phyloP scores from a whole-genome alignment of 2,888 invertebrate genomes.

The Hipparchia semele region DNA sequence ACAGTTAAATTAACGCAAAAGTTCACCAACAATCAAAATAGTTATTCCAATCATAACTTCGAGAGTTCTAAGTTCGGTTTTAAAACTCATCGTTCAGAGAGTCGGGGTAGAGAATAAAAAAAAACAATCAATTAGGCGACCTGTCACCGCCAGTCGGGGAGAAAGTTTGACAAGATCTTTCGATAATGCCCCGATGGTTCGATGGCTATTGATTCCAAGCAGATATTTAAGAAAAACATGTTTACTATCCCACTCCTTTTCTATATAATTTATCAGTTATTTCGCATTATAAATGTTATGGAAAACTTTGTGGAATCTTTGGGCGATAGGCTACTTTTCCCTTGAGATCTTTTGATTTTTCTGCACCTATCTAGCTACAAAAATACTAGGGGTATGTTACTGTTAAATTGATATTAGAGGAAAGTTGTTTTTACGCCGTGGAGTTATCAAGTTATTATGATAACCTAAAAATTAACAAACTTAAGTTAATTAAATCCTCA shows the following conservation, averaged over 20 bases:
- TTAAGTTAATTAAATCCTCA: too few relatives aligned
- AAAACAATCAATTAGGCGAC: slow-evolving; percentile 77
- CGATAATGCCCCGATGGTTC: slow-evolving; percentile 19
- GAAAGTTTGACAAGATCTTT: slow-evolving; percentile 44
- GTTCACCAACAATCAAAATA: slow-evolving; percentile 14
- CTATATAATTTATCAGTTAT: not conserved
- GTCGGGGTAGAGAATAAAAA: slow-evolving; percentile 48
- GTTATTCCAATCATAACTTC: slow-evolving; percentile 37
- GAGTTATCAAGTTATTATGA: too few relatives aligned
- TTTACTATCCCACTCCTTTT: slow-evolving; percentile 5
- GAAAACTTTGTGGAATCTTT: too few relatives aligned
- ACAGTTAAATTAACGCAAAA: slow-evolving; percentile 8
- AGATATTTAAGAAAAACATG: slow-evolving; percentile 17
- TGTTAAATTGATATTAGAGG: too few relatives aligned
- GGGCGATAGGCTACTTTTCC: too few relatives aligned
- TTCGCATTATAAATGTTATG: not conserved
- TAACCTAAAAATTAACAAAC: too few relatives aligned
- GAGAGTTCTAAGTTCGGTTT: slow-evolving; percentile 44
- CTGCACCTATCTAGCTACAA: too few relatives aligned
- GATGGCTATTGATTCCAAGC: slow-evolving; percentile 25
- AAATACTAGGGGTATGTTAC: too few relatives aligned
- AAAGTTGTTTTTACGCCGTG: too few relatives aligned
- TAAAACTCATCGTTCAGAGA: slow-evolving; percentile 53
- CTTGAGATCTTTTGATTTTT: too few relatives aligned
- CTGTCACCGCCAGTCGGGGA: slow-evolving; percentile 72